Conservation (phyloP, 1,140 invertebrate species). For the Drosophila biarmipes region DNA sequence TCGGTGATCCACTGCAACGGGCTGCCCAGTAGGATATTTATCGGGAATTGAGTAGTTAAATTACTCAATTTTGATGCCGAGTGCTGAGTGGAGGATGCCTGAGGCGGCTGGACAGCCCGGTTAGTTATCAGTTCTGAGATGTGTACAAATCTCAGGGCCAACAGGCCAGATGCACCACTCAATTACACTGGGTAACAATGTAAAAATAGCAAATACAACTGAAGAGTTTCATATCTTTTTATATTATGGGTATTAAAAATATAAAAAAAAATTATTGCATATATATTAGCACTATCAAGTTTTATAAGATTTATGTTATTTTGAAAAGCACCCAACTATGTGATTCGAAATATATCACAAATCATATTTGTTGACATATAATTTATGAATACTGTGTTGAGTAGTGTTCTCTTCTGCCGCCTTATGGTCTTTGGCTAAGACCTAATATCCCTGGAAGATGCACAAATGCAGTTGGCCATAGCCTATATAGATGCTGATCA, state of each 20-base stretch:
- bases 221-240: too few species aligned
- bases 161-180: conserved; percentile 43
- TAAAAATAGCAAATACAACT: too few species aligned
- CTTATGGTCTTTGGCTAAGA: conserved; percentile 11
- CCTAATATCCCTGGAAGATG: conserved; percentile 25
- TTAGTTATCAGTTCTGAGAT: conserved; percentile 51
- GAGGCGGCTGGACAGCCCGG: conserved; percentile 6
- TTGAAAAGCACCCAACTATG: too few species aligned
- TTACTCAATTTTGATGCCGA: conserved; percentile 74
- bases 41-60: conserved; percentile 82
- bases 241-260: too few species aligned
- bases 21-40: conserved; percentile 71
- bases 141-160: conserved; percentile 51
- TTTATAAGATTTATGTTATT: too few species aligned
- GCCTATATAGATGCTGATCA: conserved; percentile 24
- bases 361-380: too few species aligned
- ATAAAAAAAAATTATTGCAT: too few species aligned
- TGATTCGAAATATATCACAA: too few species aligned
- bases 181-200: conserved; percentile 37
- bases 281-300: too few species aligned
- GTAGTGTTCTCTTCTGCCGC: conserved; percentile 10
- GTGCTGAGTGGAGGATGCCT: conserved; percentile 21
- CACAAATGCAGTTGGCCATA: conserved; percentile 47
- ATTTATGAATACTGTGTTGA: neutral
- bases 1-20: conserved; percentile 34